These are phyloP conservation scores for Lerista edwardsae DNA, from an alignment of 2,797 vertebrate genomes.

Conservation along the genomic window DNA sequence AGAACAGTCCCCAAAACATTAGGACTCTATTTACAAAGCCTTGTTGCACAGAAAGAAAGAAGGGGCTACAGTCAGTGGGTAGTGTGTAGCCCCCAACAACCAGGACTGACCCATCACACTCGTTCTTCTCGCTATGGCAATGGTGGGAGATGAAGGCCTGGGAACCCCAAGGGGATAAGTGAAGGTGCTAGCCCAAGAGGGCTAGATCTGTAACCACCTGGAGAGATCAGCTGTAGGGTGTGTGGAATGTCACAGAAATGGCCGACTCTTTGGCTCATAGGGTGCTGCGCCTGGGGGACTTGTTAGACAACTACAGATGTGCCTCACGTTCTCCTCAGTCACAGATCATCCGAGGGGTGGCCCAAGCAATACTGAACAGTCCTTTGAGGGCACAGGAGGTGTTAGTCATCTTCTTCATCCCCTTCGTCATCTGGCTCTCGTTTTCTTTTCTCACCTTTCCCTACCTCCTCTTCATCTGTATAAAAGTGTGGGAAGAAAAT, in stretches of 20 bases:
- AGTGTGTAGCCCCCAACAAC: constrained; percentile 85
- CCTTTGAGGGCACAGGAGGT: constrained; percentile 75
- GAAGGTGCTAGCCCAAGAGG: constrained; percentile 28
- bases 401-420: constrained; percentile 85
- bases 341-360: constrained; percentile 79
- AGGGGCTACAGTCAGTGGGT: constrained; percentile 90
- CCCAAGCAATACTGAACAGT: constrained; percentile 88
- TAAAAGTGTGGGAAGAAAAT: background rate
- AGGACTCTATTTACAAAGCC: constrained; percentile 99
- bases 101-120: constrained; percentile 84
- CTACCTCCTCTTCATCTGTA: constrained; percentile 80
- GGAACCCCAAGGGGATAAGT: constrained; percentile 71
- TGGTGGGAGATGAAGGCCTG: constrained; percentile 84
- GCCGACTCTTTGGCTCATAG: constrained; percentile 85
- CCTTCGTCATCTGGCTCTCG: constrained; percentile 91
- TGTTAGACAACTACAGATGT: constrained; percentile 70
- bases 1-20: constrained; percentile 89
- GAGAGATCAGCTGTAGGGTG: constrained; percentile 82
- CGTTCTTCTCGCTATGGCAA: constrained; percentile 85
- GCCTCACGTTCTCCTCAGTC: constrained; percentile 76
- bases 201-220: constrained; percentile 72
- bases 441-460: constrained; percentile 92
- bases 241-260: constrained; percentile 88
- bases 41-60: constrained; percentile 96
- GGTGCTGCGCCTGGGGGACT: constrained; percentile 73